phyloP scores from a whole-genome alignment of 2,797 vertebrate genomes.

The Anomalospiza imberbis region DNA sequence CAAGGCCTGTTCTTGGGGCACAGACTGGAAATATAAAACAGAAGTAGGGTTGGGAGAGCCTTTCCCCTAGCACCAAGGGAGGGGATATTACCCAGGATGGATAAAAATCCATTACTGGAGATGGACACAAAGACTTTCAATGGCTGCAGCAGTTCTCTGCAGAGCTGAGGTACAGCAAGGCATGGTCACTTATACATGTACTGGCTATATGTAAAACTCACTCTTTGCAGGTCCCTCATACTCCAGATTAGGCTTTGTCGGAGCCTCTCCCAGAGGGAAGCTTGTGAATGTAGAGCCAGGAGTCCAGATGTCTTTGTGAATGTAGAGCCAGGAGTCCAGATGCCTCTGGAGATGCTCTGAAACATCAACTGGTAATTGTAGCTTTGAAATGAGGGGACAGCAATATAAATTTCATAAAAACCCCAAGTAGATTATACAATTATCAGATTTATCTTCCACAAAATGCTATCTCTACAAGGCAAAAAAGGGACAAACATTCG shows the following conservation, averaged over 20 bases:
- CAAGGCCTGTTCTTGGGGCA: not conserved
- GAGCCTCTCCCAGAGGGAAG: not conserved
- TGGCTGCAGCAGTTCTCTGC: not conserved
- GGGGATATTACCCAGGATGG: too few species aligned
- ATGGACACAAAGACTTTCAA: not conserved
- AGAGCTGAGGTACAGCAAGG: not conserved
- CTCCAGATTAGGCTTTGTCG: not conserved
- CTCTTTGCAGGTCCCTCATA: not conserved
- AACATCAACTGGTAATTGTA: not conserved
- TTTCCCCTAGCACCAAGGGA: not conserved
- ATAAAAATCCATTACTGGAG: not conserved
- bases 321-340: not conserved
- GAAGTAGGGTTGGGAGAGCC: not conserved
- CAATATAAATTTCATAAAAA: not conserved
- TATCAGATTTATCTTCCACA: not conserved
- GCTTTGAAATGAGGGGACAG: not conserved
- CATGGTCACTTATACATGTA: accelerated
- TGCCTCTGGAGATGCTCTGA: not conserved
- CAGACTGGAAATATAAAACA: not conserved
- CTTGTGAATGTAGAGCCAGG: not conserved
- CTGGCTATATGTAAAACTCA: not conserved
- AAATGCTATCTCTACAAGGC: not conserved
- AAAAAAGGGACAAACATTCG: not conserved
- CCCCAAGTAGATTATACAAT: not conserved
- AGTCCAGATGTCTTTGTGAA: not conserved